Conservation (phyloP, 2,797 vertebrate genomes). For the Myotis vivesi region DNA sequence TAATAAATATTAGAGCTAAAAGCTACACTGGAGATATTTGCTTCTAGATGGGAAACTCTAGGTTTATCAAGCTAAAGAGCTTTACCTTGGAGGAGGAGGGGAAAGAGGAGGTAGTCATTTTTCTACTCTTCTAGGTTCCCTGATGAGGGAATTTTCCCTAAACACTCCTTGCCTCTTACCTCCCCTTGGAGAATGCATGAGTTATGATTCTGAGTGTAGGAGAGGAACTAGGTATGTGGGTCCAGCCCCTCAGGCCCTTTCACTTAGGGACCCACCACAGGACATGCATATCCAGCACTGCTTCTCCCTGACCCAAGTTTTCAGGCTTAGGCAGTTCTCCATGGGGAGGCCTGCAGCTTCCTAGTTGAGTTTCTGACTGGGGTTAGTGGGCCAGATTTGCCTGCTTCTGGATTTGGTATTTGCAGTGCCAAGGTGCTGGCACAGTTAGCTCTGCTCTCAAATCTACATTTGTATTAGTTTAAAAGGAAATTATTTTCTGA, state of each 20-base stretch:
- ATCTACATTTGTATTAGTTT: background rate
- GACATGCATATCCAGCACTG: no score
- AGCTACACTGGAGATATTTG: background rate
- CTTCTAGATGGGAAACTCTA: background rate
- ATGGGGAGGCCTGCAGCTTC: fast-evolving
- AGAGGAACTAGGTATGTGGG: background rate
- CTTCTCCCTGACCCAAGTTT: no score
- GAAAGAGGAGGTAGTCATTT: background rate
- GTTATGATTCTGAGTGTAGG: background rate
- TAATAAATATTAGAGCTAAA: background rate
- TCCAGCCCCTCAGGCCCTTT: background rate
- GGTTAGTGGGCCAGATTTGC: background rate
- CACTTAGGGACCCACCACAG: background rate
- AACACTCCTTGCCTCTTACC: background rate
- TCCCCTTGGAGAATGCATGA: background rate
- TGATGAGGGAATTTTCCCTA: background rate
- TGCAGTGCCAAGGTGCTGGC: background rate
- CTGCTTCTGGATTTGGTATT: background rate
- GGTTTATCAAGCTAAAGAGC: background rate
- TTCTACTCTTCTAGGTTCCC: background rate
- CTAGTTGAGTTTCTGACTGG: background rate
- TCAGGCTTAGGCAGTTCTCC: background rate
- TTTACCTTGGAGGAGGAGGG: background rate
- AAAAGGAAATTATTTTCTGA: background rate
- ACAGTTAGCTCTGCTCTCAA: background rate